Evolutionary conservation across 1,140 invertebrate species (phyloP).

Genomic region (Agrypnia vestita): DNA sequence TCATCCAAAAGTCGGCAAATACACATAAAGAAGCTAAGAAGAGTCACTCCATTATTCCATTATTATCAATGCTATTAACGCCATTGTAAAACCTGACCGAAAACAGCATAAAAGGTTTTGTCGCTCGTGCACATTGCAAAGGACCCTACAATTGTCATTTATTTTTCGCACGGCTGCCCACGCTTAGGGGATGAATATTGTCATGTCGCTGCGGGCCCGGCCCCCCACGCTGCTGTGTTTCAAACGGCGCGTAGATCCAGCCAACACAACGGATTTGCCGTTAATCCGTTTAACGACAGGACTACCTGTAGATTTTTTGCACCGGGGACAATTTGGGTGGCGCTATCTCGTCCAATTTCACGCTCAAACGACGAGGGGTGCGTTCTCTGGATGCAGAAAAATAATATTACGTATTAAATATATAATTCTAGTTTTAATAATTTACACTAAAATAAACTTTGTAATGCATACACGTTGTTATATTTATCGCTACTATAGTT

Average conservation of each 20-base stretch:
- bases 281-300: slow-evolving; percentile 54
- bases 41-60: slow-evolving; percentile 23
- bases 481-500: too few species aligned
- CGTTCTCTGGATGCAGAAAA: too few species aligned
- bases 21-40: slow-evolving; percentile 6
- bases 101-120: slow-evolving; percentile 19
- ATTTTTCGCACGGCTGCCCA: background rate
- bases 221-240: background rate
- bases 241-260: slow-evolving; percentile 18
- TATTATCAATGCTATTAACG: background rate
- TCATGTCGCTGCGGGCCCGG: background rate
- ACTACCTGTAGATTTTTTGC: slow-evolving; percentile 27
- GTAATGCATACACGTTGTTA: too few species aligned
- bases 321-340: slow-evolving; percentile 27
- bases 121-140: background rate
- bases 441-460: too few species aligned
- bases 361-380: background rate
- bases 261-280: slow-evolving; percentile 52
- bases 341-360: slow-evolving; percentile 7
- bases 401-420: too few species aligned
- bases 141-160: background rate
- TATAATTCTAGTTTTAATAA: too few species aligned
- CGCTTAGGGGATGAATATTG: background rate
- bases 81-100: background rate
- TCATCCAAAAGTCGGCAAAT: background rate